Conservation (phyloP, 1,140 invertebrate genomes). For the Drosophila auraria region DNA sequence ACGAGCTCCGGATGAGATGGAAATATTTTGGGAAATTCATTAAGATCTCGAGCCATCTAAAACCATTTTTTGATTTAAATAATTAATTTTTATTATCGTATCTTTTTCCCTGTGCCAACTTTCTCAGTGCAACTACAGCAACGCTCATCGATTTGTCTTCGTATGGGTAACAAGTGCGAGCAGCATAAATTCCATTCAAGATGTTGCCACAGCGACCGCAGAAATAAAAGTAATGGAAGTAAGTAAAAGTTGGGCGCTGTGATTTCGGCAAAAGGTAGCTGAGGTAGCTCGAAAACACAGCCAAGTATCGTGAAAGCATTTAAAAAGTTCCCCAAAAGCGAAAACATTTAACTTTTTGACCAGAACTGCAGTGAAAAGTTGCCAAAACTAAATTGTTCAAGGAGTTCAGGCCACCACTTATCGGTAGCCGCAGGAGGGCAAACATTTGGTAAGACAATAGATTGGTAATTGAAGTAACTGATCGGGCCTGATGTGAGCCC, state of each 20-base stretch:
- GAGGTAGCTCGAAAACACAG: constrained; percentile 5
- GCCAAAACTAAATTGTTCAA: constrained; percentile 23
- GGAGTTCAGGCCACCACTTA: constrained; percentile 9
- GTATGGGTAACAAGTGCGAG: constrained; percentile 14
- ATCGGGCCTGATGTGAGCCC: not conserved
- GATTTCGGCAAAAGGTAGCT: constrained; percentile 33
- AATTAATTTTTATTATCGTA: not conserved
- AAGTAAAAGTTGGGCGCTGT: constrained; percentile 18
- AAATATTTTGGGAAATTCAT: too few species aligned
- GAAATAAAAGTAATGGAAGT: constrained; percentile 26
- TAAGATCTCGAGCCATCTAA: too few species aligned
- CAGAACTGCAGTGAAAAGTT: constrained; percentile 17
- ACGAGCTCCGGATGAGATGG: too few species aligned
- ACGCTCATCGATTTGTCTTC: constrained; percentile 21
- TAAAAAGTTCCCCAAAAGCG: constrained; percentile 32
- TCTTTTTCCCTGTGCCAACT: not conserved
- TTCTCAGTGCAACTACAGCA: constrained; percentile 1
- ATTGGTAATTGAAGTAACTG: constrained; percentile 35
- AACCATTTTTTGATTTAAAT: too few species aligned
- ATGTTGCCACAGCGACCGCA: constrained; percentile 31
- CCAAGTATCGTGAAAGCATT: constrained; percentile 42
- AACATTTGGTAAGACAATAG: constrained; percentile 40
- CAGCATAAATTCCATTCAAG: constrained; percentile 33
- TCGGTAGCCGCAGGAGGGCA: constrained; percentile 25
- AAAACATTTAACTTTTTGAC: constrained; percentile 45